Conservation (phyloP, 2,797 vertebrate species). For the Graptemys geographica region DNA sequence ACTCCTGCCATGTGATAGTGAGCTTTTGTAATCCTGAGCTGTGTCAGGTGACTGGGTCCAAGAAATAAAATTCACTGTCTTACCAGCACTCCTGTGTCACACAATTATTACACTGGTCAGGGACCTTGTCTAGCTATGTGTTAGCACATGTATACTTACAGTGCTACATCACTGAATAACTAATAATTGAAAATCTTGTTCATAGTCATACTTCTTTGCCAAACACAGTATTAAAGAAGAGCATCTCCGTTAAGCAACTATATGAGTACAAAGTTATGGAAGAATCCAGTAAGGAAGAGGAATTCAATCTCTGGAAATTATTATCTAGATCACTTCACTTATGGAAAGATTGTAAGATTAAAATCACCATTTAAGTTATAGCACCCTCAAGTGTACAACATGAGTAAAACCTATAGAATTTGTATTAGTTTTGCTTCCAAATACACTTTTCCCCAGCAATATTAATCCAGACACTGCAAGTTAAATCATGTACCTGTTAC, state of each 20-base stretch:
- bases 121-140: not conserved
- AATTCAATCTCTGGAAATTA: not conserved
- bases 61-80: not conserved
- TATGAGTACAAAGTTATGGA: not conserved
- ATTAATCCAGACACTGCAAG: not conserved
- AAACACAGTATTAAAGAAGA: not conserved
- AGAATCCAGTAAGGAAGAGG: not conserved
- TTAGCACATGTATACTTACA: not conserved
- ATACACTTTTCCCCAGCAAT: not conserved
- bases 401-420: not conserved
- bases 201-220: not conserved
- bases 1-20: not conserved
- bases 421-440: not conserved
- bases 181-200: not conserved
- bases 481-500: not conserved
- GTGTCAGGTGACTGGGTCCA: not conserved
- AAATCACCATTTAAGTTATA: not conserved
- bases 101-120: not conserved
- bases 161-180: not conserved
- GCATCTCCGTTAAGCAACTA: not conserved
- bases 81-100: not conserved
- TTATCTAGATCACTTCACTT: not conserved
- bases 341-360: not conserved
- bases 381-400: not conserved
- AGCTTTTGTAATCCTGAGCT: not conserved